Conservation (phyloP, 1,140 invertebrate species). For the Grapholita molesta region DNA sequence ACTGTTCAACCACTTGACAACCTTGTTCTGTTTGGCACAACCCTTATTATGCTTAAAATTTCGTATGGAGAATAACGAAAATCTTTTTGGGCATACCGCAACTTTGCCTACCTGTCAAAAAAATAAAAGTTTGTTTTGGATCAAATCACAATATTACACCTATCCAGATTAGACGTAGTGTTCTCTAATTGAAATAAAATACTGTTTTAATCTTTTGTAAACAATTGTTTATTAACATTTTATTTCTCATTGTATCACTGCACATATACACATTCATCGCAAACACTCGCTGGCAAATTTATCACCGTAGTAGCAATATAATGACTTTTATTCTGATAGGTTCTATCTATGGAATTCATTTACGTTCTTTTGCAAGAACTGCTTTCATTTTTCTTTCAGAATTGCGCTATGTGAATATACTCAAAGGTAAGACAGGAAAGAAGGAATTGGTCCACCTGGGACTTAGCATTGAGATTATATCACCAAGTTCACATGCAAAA, state of each 20-base stretch:
- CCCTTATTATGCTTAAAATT: no score
- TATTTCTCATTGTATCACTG: constrained; percentile 70
- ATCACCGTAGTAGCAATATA: constrained; percentile 60
- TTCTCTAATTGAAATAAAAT: constrained; percentile 63
- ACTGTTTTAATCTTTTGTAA: constrained; percentile 71
- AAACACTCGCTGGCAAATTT: constrained; percentile 63
- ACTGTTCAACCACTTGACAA: no score
- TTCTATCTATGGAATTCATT: constrained; percentile 69
- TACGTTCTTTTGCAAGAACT: constrained; percentile 35
- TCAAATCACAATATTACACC: no score
- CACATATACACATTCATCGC: constrained; percentile 70
- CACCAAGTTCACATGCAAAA: constrained; percentile 61
- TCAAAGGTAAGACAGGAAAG: constrained; percentile 51
- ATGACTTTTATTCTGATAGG: constrained; percentile 65
- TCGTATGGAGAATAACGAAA: no score
- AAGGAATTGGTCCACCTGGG: constrained; percentile 43
- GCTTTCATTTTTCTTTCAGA: constrained; percentile 77
- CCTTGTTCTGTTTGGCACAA: no score
- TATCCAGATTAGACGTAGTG: no score
- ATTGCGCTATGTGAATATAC: constrained; percentile 67
- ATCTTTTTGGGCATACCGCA: no score
- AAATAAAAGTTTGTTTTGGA: no score
- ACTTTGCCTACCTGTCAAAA: no score
- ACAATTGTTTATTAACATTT: constrained; percentile 79
- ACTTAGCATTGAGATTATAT: constrained; percentile 43